Conservation (phyloP, 2,888 invertebrate species). For the Sesia apiformis region DNA sequence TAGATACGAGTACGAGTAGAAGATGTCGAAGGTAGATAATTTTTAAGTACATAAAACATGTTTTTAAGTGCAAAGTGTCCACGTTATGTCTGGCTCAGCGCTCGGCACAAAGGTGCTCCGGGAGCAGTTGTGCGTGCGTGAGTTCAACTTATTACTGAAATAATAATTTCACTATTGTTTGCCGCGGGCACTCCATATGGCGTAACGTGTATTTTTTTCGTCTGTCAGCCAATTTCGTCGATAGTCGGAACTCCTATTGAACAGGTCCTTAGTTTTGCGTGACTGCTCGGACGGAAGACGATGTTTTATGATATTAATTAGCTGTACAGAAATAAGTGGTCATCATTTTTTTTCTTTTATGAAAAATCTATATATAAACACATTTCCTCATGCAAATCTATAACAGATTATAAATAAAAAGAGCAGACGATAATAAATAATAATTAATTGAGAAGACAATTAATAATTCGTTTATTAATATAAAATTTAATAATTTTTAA, state of each 20-base stretch:
- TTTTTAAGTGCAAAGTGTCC: neutral
- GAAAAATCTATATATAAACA: too few relatives aligned
- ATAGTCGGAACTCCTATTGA: conserved; percentile 22
- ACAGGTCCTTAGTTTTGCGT: neutral
- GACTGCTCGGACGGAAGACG: neutral
- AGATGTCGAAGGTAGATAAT: too few relatives aligned
- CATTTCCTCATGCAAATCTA: too few relatives aligned
- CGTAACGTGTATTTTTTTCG: conserved; percentile 55
- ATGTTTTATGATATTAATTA: neutral
- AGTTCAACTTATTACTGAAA: conserved; percentile 63
- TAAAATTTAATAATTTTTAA: too few relatives aligned
- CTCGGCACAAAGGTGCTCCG: conserved; percentile 23
- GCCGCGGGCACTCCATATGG: conserved; percentile 67
- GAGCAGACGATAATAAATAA: too few relatives aligned
- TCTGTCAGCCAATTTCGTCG: conserved; percentile 52
- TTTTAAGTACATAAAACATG: too few relatives aligned
- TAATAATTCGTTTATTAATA: too few relatives aligned
- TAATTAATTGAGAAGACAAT: too few relatives aligned
- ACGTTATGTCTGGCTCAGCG: neutral
- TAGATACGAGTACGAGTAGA: too few relatives aligned
- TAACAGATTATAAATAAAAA: too few relatives aligned
- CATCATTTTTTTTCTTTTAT: too few relatives aligned
- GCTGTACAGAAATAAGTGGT: too few relatives aligned
- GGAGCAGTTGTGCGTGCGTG: conserved; percentile 67
- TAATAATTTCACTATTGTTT: conserved; percentile 73